Percentiles rank a stretch among this genome's conserved stretches.
phyloP scores from a whole-genome alignment of 2,797 vertebrate genomes.

The Gouania willdenowi region DNA sequence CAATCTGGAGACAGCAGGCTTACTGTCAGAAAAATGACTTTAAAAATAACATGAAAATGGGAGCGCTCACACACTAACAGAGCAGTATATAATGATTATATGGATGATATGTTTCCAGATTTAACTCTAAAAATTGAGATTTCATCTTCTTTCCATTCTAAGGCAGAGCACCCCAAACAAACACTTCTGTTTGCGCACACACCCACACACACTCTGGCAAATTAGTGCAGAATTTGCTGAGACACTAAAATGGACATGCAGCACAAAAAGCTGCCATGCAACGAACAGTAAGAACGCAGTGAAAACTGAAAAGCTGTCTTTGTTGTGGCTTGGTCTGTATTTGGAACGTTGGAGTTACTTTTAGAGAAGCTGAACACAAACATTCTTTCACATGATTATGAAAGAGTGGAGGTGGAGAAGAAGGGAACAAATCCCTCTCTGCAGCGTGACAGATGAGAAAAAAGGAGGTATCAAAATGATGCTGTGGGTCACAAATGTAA shows the following conservation, averaged over 20 bases:
- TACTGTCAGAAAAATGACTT: too few relatives aligned
- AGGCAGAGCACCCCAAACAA: constrained; percentile 4
- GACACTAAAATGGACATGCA: constrained; percentile 11
- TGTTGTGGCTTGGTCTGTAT: constrained; percentile 7
- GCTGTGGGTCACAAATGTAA: neutral
- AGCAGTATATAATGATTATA: too few relatives aligned
- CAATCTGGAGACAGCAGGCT: too few relatives aligned
- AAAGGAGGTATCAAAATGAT: neutral
- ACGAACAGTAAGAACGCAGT: constrained; percentile 23
- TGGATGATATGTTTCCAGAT: too few relatives aligned
- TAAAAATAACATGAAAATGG: too few relatives aligned
- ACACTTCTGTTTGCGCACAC: constrained; percentile 8
- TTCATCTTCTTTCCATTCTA: neutral
- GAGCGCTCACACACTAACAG: too few relatives aligned
- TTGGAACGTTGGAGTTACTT: constrained; percentile 23
- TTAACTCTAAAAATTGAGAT: too few relatives aligned
- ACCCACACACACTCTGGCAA: constrained; percentile 10
- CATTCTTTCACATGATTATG: constrained; percentile 15
- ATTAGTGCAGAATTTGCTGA: constrained; percentile 45
- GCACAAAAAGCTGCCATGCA: constrained; percentile 16
- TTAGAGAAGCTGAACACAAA: constrained; percentile 2
- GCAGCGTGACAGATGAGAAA: neutral
- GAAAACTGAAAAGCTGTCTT: constrained; percentile 29
- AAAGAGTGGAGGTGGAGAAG: neutral
- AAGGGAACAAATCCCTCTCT: constrained; percentile 7